phyloP scores from a whole-genome alignment of 2,888 invertebrate genomes.

The Idaea biselata region DNA sequence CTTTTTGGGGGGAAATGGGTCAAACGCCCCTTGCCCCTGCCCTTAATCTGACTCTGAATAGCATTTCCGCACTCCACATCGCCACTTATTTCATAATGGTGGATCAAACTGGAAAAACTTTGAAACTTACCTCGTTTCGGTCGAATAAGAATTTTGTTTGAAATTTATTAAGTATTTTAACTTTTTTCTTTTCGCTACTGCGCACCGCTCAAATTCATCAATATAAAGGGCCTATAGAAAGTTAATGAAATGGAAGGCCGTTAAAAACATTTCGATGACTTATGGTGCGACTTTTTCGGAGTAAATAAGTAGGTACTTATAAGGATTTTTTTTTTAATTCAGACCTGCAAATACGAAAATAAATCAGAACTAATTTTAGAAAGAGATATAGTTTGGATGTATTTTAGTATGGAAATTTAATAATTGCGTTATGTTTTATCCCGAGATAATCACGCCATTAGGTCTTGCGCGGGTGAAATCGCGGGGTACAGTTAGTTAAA shows the following conservation, averaged over 20 bases:
- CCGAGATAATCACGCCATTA: no score
- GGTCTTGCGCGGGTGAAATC: no score
- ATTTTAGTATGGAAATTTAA: no score
- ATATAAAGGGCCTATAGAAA: not conserved
- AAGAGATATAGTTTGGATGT: no score
- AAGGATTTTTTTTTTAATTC: no score
- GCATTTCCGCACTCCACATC: slow-evolving; percentile 1
- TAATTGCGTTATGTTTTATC: no score
- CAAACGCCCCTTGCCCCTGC: not conserved
- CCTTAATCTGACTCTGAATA: not conserved
- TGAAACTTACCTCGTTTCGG: not conserved
- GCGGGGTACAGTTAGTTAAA: no score
- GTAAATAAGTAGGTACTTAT: not conserved
- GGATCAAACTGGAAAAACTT: not conserved
- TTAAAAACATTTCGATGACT: not conserved
- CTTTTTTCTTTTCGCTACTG: not conserved
- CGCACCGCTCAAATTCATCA: not conserved
- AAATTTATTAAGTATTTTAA: not conserved
- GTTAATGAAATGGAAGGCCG: not conserved
- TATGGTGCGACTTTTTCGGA: not conserved
- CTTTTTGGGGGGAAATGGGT: not conserved
- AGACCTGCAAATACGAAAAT: no score
- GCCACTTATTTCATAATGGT: not conserved
- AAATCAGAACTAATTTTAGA: no score
- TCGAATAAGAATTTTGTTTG: not conserved